Base-by-base conservation (phyloP, 2,888 invertebrate genomes). In the Rotaria socialis region DNA sequence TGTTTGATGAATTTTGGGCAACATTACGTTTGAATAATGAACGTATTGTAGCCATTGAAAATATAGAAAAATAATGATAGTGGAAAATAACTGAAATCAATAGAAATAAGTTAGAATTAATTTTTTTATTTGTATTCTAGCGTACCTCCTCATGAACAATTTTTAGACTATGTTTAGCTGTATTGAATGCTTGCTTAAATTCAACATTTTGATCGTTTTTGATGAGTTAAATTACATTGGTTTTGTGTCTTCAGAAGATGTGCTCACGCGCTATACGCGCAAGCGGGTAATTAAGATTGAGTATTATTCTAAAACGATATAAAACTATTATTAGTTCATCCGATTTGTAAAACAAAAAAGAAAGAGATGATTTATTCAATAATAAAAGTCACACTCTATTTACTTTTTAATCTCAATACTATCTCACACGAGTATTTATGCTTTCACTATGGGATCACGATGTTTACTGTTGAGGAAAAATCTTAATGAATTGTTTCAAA, bases 21-120 rank as follows among this genome's bases (percentile, higher is more conserved):
- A 19, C 67, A 22, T 24, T 80, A n/a, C 80, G 80, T n/a, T 80
- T 80, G 43, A 80, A n/a, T n/a, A 80, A 47, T 80, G 80, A 47
- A n/a, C n/a, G 80, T 47, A 80, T 2, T 0, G 22, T 19, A 47
- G 80, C 80, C 80, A 80, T 80, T 80, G 8, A 47, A 80, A 47
- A 80, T 4, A 67, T 1, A 35, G 16, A 67, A 67, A 35, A 67
- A 67, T 35, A 35, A 35, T 35, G 67, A 67, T 27, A 67, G 35
- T 67, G 5, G 67, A 35, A 67, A 67, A 67, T 67, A 19, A 16
- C 16, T n/a, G n/a, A n/a, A n/a, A n/a, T n/a, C n/a, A n/a, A n/a
- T n/a, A n/a, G n/a, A n/a, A n/a, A n/a, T n/a, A n/a, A n/a, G n/a
- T n/a, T n/a, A n/a, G n/a, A 4, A n/a, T n/a, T 24, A 24, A n/a